Evolutionary conservation across 2,888 invertebrate species (phyloP).

Genomic region (Panzeria rudis): DNA sequence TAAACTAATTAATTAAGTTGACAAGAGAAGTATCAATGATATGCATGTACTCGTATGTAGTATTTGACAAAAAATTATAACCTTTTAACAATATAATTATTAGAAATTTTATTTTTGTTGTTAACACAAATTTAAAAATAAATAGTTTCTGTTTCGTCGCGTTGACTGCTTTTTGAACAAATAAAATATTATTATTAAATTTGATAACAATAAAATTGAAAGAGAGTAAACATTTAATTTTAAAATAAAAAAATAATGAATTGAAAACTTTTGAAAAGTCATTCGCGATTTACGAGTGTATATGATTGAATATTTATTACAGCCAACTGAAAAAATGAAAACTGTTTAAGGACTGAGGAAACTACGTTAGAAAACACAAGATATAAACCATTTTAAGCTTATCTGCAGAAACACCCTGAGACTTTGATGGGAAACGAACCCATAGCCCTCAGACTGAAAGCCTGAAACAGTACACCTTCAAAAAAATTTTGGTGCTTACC

Average conservation of each 20-base stretch:
- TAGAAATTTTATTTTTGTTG: slow-evolving; percentile 10
- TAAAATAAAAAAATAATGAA: background rate
- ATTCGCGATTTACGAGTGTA: background rate
- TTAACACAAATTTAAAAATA: slow-evolving; percentile 29
- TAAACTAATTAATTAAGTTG: slow-evolving; percentile 33
- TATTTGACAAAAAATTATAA: slow-evolving; percentile 14
- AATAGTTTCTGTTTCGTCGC: slow-evolving; percentile 19
- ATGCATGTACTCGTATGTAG: no score
- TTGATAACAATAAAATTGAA: slow-evolving; percentile 3
- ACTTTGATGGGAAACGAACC: no score
- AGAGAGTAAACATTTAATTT: background rate
- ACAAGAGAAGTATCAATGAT: no score
- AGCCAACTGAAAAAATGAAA: background rate
- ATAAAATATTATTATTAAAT: slow-evolving; percentile 5
- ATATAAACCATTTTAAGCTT: no score
- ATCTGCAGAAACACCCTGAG: no score
- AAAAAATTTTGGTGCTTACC: no score
- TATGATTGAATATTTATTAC: no score
- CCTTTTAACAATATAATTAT: slow-evolving; percentile 12
- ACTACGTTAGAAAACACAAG: no score
- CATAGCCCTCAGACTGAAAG: no score
- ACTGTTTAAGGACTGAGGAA: background rate
- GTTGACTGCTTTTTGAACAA: slow-evolving; percentile 5
- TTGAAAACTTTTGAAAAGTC: background rate
- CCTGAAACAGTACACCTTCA: no score